Evolutionary conservation across 2,888 invertebrate genomes (phyloP).

Genomic region (Idaea dimidiata): DNA sequence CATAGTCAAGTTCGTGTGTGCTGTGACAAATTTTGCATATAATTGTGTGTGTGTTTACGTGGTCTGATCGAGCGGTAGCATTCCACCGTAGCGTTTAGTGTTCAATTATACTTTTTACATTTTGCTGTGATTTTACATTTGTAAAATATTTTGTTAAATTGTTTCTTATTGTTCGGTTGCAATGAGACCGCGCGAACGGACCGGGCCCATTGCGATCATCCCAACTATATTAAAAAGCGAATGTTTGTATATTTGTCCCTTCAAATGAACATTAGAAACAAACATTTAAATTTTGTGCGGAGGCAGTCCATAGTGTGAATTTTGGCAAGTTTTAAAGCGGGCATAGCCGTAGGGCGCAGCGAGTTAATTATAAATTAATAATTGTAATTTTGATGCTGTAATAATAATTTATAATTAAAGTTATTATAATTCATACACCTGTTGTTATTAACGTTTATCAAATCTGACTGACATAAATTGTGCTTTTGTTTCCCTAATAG

Average conservation of each 20-base stretch:
- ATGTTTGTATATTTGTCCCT: not conserved
- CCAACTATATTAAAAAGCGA: not conserved
- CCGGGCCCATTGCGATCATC: constrained; percentile 28
- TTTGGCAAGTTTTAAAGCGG: too few species aligned
- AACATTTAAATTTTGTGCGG: not conserved
- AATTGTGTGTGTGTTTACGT: constrained; percentile 8
- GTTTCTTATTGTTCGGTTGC: constrained; percentile 20
- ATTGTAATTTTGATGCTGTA: too few species aligned
- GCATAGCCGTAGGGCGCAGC: too few species aligned
- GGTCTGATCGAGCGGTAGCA: constrained; percentile 23
- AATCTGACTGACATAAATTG: too few species aligned
- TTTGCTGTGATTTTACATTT: constrained; percentile 27
- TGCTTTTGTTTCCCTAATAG: too few species aligned
- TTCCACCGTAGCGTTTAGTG: constrained; percentile 7
- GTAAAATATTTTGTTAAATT: constrained; percentile 15
- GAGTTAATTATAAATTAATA: too few species aligned
- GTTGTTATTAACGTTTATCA: too few species aligned
- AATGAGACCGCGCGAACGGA: constrained; percentile 25
- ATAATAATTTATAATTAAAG: too few species aligned
- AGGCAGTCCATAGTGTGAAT: not conserved
- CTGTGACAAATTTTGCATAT: constrained; percentile 21
- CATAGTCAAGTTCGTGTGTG: constrained; percentile 26
- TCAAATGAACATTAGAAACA: not conserved
- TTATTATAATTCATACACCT: too few species aligned
- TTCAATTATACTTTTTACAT: not conserved